These are phyloP conservation scores for Dicycla oo DNA, from an alignment of 2,888 invertebrate genomes.

Conservation along the genomic window DNA sequence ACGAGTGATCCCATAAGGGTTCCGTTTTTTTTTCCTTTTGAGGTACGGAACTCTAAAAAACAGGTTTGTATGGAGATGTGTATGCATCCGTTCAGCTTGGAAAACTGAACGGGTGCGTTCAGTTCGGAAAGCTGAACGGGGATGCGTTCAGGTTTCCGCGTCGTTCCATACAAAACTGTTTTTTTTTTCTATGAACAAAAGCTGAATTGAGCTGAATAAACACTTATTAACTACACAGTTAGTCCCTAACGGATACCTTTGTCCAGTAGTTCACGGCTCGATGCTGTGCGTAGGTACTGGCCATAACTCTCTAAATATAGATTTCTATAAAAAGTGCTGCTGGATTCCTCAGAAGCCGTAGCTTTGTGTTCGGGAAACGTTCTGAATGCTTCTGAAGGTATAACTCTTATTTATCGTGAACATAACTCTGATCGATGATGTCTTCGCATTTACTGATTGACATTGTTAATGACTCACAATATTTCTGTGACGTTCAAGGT, in stretches of 20 bases:
- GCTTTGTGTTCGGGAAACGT: conserved; percentile 57
- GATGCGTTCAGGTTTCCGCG: too few species aligned
- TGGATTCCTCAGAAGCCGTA: conserved; percentile 76
- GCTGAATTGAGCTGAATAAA: too few species aligned
- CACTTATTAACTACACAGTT: too few species aligned
- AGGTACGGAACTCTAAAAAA: too few species aligned
- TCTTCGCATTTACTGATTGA: conserved; percentile 22
- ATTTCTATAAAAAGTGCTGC: conserved; percentile 80
- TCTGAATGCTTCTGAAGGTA: conserved; percentile 43
- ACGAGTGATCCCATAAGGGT: too few species aligned
- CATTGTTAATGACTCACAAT: conserved; percentile 61
- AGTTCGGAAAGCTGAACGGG: too few species aligned
- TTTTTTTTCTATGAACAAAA: too few species aligned
- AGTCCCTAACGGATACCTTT: conserved; percentile 70
- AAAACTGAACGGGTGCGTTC: too few species aligned
- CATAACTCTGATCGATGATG: conserved; percentile 29
- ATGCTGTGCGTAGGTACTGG: conserved; percentile 73
- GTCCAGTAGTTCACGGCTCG: conserved; percentile 72
- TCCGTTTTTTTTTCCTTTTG: too few species aligned
- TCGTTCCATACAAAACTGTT: too few species aligned
- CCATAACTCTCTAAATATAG: conserved; percentile 80
- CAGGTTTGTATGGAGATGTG: too few species aligned
- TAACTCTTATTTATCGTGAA: conserved; percentile 35
- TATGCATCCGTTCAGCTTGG: too few species aligned
- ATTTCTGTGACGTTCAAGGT: conserved; percentile 73